Percentiles rank a stretch among this genome's conserved stretches.
Evolutionary conservation across 2,113 vertebrate genomes (phyloP).

Genomic region (Anas platyrhynchos): DNA sequence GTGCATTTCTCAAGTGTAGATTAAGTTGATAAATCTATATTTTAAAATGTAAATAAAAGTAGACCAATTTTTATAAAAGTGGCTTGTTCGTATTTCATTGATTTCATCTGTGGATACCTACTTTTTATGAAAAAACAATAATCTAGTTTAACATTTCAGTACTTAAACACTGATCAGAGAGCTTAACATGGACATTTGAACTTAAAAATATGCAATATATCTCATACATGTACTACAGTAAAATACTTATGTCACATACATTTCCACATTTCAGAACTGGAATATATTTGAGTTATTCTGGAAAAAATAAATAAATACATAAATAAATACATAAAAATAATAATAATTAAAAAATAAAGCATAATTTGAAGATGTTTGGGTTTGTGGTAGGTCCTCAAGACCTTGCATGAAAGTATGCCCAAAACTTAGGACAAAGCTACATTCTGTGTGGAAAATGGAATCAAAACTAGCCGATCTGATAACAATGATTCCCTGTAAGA

Average conservation of each 20-base stretch:
- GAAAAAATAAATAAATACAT: accelerated
- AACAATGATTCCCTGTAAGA: not conserved
- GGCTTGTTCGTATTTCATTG: not conserved
- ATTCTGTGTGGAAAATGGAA: not conserved
- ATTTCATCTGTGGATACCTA: not conserved
- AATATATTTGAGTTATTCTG: not conserved
- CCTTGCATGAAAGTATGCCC: not conserved
- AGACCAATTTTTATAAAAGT: not conserved
- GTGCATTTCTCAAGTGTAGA: not conserved
- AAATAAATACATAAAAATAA: too few species aligned
- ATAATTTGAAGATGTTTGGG: not conserved
- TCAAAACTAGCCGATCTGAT: not conserved
- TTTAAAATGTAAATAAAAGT: not conserved
- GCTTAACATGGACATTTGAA: not conserved
- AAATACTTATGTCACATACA: not conserved
- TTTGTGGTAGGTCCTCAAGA: not conserved
- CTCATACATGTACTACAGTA: not conserved
- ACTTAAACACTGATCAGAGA: not conserved
- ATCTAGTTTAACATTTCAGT: not conserved
- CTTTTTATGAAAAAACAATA: not conserved
- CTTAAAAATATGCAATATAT: not conserved
- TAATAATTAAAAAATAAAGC: too few species aligned
- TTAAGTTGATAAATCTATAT: not conserved
- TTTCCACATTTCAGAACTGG: not conserved
- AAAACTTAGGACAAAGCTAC: not conserved